Evolutionary conservation across 2,888 invertebrate genomes (phyloP).

Genomic region (Pollenia amentaria): DNA sequence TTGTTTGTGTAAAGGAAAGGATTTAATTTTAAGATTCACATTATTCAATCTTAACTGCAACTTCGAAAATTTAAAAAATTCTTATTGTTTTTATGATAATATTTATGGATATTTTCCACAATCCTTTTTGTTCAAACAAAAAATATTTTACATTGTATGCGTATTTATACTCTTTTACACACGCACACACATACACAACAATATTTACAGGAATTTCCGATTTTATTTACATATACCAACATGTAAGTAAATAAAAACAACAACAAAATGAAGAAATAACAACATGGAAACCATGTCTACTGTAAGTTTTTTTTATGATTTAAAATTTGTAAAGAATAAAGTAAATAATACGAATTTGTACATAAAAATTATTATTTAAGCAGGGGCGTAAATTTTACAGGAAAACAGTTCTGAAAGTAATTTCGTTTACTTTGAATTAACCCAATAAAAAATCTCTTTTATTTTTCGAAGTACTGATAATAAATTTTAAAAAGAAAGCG

Average conservation of each 20-base stretch:
- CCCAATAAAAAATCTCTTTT: no score
- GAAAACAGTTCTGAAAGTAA: no score
- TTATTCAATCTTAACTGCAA: no score
- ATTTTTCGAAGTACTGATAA: no score
- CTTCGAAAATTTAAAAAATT: neutral
- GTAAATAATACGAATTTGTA: conserved; percentile 6
- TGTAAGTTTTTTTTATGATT: conserved; percentile 38
- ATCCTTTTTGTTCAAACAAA: conserved; percentile 12
- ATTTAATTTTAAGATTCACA: no score
- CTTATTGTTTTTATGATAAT: neutral
- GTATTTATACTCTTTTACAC: neutral
- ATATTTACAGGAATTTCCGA: conserved; percentile 53
- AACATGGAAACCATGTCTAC: conserved; percentile 27
- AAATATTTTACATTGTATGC: conserved; percentile 30
- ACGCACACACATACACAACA: neutral
- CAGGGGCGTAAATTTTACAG: neutral
- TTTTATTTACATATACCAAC: conserved; percentile 30
- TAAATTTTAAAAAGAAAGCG: no score
- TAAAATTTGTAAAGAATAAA: conserved; percentile 36
- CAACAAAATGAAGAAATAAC: neutral
- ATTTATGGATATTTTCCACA: conserved; percentile 19
- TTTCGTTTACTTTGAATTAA: no score
- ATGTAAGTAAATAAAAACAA: conserved; percentile 4
- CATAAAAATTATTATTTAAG: neutral
- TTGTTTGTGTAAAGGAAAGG: no score